phyloP scores from a whole-genome alignment of 2,797 vertebrate species.

The Heliangelus exortis region DNA sequence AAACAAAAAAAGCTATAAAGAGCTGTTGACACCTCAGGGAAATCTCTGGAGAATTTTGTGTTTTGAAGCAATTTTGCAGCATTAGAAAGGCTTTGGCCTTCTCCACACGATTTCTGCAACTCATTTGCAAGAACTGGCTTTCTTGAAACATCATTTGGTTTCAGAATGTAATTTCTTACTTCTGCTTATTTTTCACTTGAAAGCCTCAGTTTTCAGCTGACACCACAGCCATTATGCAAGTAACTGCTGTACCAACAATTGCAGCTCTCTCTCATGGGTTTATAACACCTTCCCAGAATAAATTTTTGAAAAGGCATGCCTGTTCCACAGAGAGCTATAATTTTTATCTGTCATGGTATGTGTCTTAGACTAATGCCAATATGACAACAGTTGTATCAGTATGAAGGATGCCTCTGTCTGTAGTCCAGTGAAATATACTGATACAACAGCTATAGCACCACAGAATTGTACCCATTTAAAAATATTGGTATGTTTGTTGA shows the following conservation, averaged over 20 bases:
- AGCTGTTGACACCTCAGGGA: slow-evolving; percentile 48
- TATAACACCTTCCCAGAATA: background rate
- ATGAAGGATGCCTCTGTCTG: background rate
- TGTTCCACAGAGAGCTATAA: background rate
- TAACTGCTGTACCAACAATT: background rate
- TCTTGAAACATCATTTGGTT: background rate
- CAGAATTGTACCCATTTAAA: background rate
- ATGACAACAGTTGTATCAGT: background rate
- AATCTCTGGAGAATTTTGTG: slow-evolving; percentile 34
- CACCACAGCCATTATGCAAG: background rate
- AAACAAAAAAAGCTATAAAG: background rate
- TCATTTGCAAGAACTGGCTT: slow-evolving; percentile 23
- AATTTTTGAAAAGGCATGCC: background rate
- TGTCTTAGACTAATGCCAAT: background rate
- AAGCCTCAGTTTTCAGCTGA: background rate
- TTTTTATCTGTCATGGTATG: background rate
- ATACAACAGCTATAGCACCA: background rate
- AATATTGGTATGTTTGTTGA: background rate
- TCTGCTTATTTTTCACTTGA: background rate
- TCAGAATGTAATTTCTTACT: background rate
- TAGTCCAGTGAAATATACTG: background rate
- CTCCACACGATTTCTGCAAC: background rate
- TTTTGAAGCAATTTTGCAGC: slow-evolving; percentile 35
- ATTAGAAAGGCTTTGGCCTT: slow-evolving; percentile 10
- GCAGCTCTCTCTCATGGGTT: background rate